These are phyloP conservation scores for Rhabdomys dilectus DNA, from an alignment of 2,113 vertebrate species.

Conservation along the genomic window DNA sequence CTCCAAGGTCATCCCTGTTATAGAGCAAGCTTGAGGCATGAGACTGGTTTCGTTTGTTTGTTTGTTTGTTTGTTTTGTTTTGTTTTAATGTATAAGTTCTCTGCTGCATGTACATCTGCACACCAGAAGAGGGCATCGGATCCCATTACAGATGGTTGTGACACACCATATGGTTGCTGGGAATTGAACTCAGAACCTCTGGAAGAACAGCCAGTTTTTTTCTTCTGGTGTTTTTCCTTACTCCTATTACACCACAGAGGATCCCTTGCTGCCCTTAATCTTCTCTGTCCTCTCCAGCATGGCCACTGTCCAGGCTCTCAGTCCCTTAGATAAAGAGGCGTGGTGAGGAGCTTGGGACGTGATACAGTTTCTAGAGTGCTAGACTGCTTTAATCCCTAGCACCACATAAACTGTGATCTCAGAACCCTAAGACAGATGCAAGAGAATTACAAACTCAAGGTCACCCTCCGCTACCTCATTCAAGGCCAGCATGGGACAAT, in stretches of 20 bases:
- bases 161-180: too few species aligned
- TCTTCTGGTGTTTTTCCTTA: background rate
- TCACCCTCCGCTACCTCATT: background rate
- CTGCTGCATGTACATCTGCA: background rate
- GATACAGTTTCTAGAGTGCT: background rate
- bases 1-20: too few species aligned
- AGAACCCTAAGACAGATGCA: background rate
- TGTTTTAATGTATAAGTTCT: too few species aligned
- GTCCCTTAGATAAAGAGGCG: background rate
- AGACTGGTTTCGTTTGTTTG: too few species aligned
- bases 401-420: background rate
- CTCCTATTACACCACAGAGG: background rate
- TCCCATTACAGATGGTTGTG: too few species aligned
- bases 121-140: background rate
- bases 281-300: background rate
- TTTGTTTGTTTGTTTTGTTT: too few species aligned
- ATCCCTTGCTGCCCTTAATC: background rate
- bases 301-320: background rate
- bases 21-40: too few species aligned
- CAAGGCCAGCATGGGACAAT: background rate
- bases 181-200: too few species aligned
- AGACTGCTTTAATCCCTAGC: background rate
- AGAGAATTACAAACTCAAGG: background rate
- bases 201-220: background rate
- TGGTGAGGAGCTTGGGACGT: background rate